Percentiles rank a stretch among this genome's conserved stretches.
phyloP scores from a whole-genome alignment of 2,113 vertebrate species.

The Forbesichthys agassizii region DNA sequence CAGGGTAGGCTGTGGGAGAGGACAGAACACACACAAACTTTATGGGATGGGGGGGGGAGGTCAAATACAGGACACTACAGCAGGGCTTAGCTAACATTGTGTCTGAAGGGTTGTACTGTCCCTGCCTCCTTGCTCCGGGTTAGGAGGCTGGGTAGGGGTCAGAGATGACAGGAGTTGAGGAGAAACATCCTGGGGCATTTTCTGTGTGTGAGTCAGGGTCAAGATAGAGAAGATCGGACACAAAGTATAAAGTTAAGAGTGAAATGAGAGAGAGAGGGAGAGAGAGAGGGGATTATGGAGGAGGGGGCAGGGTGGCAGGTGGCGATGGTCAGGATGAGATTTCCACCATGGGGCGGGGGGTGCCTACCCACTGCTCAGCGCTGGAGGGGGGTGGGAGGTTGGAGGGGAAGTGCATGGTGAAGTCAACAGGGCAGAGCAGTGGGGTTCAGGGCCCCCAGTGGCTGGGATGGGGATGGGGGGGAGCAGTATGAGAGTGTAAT shows the following conservation, averaged over 20 bases:
- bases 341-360: conserved; percentile 10
- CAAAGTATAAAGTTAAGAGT: not conserved
- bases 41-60: too few species aligned
- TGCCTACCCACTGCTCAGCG: not conserved
- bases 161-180: conserved; percentile 1
- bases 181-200: conserved; percentile 1
- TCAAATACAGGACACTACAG: not conserved
- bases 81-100: conserved; percentile 44
- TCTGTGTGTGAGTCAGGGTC: not conserved
- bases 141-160: conserved; percentile 25
- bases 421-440: not conserved
- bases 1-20: too few species aligned
- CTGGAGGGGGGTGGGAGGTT: conserved; percentile 19
- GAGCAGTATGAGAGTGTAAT: too few species aligned
- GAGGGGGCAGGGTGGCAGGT: conserved; percentile 3
- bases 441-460: not conserved
- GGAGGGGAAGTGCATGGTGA: conserved; percentile 9
- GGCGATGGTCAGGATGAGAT: conserved; percentile 11
- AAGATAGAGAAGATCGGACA: not conserved
- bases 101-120: conserved; percentile 19
- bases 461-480: not conserved
- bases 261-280: not conserved
- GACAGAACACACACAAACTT: too few species aligned
- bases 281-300: conserved; percentile 3
- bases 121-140: conserved; percentile 19